Conservation (phyloP, 2,888 invertebrate species). For the Elegia similella region DNA sequence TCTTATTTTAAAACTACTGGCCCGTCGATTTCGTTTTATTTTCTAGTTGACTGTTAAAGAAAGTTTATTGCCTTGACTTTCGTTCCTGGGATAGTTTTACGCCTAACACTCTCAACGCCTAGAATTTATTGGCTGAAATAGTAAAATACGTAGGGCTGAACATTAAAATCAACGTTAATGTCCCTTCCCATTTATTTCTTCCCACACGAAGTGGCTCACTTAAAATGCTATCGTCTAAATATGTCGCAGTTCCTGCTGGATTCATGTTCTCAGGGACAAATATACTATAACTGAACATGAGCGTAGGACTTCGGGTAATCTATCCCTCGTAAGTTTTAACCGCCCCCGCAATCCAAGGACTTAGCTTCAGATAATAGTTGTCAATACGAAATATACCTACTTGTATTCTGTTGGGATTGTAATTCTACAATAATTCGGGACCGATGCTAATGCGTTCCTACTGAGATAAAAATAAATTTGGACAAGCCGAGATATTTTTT, state of each 20-base stretch:
- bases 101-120: background rate
- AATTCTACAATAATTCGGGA: too few species aligned
- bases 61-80: background rate
- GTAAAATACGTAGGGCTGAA: background rate
- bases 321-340: slow-evolving; percentile 26
- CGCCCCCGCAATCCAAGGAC: background rate
- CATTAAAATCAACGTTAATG: slow-evolving; percentile 1
- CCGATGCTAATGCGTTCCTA: too few species aligned
- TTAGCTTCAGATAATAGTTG: too few species aligned
- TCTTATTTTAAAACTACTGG: background rate
- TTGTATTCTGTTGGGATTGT: too few species aligned
- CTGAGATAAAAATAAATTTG: too few species aligned
- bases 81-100: background rate
- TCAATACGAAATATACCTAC: too few species aligned
- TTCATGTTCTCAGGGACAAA: slow-evolving; percentile 8
- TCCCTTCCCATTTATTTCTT: slow-evolving; percentile 4
- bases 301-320: slow-evolving; percentile 13
- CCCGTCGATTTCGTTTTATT: background rate
- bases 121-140: background rate
- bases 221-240: slow-evolving; percentile 6
- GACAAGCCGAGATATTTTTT: too few species aligned
- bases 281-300: background rate
- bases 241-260: background rate
- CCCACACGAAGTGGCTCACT: slow-evolving; percentile 1
- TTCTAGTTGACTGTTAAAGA: background rate